Conservation (phyloP, 2,113 vertebrate genomes). For the Kryptolebias marmoratus region DNA sequence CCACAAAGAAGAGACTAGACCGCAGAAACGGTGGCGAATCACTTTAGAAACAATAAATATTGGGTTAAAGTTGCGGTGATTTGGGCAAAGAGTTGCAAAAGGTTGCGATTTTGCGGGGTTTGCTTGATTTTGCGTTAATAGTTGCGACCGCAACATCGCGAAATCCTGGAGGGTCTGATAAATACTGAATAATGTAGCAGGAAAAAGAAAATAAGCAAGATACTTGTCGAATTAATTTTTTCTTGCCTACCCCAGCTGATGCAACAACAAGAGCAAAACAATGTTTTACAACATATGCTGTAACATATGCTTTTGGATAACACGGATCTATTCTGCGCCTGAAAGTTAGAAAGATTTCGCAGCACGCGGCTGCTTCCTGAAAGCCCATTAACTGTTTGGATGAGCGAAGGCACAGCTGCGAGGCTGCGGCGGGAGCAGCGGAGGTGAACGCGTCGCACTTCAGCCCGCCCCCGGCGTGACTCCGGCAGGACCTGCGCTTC, state of each 20-base stretch:
- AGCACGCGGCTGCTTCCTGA: slow-evolving; percentile 12
- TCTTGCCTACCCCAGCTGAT: background rate
- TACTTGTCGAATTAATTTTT: too few relatives aligned
- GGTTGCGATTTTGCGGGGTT: too few relatives aligned
- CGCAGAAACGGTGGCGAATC: too few relatives aligned
- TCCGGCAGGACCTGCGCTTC: slow-evolving; percentile 7
- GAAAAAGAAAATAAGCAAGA: too few relatives aligned
- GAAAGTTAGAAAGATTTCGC: slow-evolving; percentile 30
- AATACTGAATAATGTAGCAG: too few relatives aligned
- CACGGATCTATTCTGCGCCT: background rate
- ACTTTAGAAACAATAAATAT: too few relatives aligned
- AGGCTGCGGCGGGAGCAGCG: slow-evolving; percentile 6
- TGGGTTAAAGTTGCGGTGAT: too few relatives aligned
- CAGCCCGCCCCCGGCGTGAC: slow-evolving; percentile 13
- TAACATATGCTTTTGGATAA: slow-evolving; percentile 32
- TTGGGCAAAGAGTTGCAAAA: too few relatives aligned
- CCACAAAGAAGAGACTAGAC: too few relatives aligned
- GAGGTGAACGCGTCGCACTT: slow-evolving; percentile 24
- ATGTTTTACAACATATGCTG: slow-evolving; percentile 22
- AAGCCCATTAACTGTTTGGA: slow-evolving; percentile 60
- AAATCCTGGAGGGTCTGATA: too few relatives aligned
- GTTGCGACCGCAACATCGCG: too few relatives aligned
- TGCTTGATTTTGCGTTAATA: too few relatives aligned
- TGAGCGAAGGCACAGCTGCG: slow-evolving; percentile 44
- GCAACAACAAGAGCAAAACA: slow-evolving; percentile 24